Conservation (phyloP, 2,797 vertebrate species). For the Amphiprion clarkii region DNA sequence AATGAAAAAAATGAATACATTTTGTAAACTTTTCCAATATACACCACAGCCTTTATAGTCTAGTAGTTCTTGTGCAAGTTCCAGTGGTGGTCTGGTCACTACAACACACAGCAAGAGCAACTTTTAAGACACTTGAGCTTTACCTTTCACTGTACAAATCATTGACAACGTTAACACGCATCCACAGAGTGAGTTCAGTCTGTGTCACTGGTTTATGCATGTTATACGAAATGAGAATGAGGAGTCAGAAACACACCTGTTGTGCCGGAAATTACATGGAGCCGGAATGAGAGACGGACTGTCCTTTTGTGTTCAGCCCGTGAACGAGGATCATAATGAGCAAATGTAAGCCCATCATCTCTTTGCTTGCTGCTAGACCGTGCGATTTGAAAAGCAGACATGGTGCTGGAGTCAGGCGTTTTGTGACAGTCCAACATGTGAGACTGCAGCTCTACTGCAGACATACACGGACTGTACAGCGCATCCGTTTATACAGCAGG, state of each 20-base stretch:
- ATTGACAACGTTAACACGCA: slow-evolving; percentile 20
- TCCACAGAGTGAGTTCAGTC: slow-evolving; percentile 23
- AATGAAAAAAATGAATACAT: slow-evolving; percentile 51
- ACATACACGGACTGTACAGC: slow-evolving; percentile 8
- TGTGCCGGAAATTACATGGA: not conserved
- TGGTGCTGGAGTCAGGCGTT: not conserved
- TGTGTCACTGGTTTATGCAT: slow-evolving; percentile 27
- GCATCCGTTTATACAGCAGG: not conserved
- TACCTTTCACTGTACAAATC: slow-evolving; percentile 27
- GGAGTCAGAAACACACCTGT: not conserved
- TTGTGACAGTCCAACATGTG: not conserved
- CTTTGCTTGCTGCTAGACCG: slow-evolving; percentile 12
- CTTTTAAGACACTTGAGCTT: slow-evolving; percentile 48
- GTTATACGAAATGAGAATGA: slow-evolving; percentile 16
- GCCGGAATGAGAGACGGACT: not conserved
- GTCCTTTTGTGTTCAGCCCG: not conserved
- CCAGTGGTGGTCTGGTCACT: slow-evolving; percentile 3
- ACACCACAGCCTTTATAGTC: slow-evolving; percentile 32
- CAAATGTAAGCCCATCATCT: slow-evolving; percentile 1
- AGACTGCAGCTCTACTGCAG: not conserved
- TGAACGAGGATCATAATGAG: not conserved
- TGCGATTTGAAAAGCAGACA: not conserved
- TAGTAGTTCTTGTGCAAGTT: slow-evolving; percentile 33
- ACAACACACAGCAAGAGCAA: slow-evolving; percentile 32
- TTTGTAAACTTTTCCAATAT: slow-evolving; percentile 49